Conservation (phyloP, 2,888 invertebrate species). For the Pyrochroa serraticornis region DNA sequence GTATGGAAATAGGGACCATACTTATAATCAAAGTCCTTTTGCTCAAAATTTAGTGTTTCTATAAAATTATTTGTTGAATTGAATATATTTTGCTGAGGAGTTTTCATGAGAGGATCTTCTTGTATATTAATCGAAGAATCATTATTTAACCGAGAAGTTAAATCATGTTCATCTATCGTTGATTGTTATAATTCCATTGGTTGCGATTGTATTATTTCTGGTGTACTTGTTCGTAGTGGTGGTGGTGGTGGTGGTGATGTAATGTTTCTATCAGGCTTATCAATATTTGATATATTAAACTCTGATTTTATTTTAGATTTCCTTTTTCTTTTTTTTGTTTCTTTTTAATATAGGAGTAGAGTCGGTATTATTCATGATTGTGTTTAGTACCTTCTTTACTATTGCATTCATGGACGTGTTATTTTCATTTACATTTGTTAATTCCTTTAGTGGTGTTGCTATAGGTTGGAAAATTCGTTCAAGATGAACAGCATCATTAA, state of each 20-base stretch:
- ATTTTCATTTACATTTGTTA: neutral
- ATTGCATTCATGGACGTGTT: neutral
- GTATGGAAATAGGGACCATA: conserved; percentile 12
- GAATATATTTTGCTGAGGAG: neutral
- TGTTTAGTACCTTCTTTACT: neutral
- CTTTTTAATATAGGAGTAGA: neutral
- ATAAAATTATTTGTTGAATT: conserved; percentile 2
- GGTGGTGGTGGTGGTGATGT: too few relatives aligned
- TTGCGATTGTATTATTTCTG: too few relatives aligned
- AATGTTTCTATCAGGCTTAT: too few relatives aligned
- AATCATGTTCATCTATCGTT: too few relatives aligned
- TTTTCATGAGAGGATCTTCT: neutral
- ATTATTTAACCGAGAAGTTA: too few relatives aligned
- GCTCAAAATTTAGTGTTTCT: neutral
- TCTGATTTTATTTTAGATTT: too few relatives aligned
- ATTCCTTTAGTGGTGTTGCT: conserved; percentile 11
- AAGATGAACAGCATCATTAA: conserved; percentile 1
- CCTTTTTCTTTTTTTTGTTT: neutral
- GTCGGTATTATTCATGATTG: neutral
- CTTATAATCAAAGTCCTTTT: conserved; percentile 5
- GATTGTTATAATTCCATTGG: neutral
- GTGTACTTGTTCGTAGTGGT: too few relatives aligned
- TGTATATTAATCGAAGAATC: neutral
- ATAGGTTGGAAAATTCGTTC: conserved; percentile 15
- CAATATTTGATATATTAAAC: too few relatives aligned